A percentile compares a stretch with the other conserved stretches of the same genome.
Evolutionary conservation across 1,140 invertebrate species (phyloP).

Genomic region (Ganaspis sp.): DNA sequence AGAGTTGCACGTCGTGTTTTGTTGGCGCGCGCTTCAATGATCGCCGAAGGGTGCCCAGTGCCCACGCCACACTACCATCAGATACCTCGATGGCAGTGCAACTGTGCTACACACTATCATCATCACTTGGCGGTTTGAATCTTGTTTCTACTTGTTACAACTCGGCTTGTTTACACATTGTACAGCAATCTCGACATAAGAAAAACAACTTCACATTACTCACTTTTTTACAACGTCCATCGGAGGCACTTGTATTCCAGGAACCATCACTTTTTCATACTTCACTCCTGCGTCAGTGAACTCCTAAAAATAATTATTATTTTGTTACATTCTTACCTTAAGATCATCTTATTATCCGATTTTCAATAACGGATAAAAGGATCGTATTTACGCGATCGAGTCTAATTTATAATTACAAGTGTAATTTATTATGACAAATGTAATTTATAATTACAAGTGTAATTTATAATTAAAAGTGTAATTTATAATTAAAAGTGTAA

Average conservation of each 20-base stretch:
- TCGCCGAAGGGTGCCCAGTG: conserved; percentile 36
- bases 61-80: conserved; percentile 37
- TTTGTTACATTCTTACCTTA: background rate
- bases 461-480: too few species aligned
- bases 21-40: conserved; percentile 30
- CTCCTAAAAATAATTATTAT: conserved; percentile 62
- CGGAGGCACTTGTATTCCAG: conserved; percentile 75
- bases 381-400: too few species aligned
- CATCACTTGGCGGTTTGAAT: conserved; percentile 13
- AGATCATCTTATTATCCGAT: too few species aligned
- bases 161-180: background rate
- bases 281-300: conserved; percentile 68
- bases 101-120: conserved; percentile 27
- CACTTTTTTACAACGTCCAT: conserved; percentile 61
- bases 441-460: too few species aligned
- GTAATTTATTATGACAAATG: too few species aligned
- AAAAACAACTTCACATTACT: conserved; percentile 44
- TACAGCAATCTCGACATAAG: background rate
- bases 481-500: too few species aligned
- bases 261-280: conserved; percentile 76
- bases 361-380: too few species aligned
- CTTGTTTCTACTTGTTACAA: background rate
- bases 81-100: background rate
- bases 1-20: conserved; percentile 38
- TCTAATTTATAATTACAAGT: too few species aligned